phyloP scores from a whole-genome alignment of 2,888 invertebrate species.

The Netelia melanura region DNA sequence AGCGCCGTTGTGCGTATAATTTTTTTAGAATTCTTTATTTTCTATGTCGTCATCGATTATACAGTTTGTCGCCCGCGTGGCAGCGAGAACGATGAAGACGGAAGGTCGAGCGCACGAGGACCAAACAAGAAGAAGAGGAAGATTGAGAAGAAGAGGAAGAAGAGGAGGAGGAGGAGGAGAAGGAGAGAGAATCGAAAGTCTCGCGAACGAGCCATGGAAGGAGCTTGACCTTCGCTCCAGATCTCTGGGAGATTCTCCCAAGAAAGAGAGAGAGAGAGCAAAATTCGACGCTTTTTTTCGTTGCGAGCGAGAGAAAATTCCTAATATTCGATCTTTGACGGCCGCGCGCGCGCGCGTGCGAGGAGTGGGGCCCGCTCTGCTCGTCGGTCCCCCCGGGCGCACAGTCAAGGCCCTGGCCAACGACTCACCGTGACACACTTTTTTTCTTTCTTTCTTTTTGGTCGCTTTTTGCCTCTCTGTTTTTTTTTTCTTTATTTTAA shows the following conservation, averaged over 20 bases:
- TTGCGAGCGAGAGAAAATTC: conserved; percentile 64
- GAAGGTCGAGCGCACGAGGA: conserved; percentile 55
- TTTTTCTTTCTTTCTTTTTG: conserved; percentile 61
- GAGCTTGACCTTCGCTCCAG: conserved; percentile 61
- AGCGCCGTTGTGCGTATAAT: neutral
- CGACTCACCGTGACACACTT: conserved; percentile 82
- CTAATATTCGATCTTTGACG: conserved; percentile 73
- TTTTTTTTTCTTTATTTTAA: too few species aligned
- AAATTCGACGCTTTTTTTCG: neutral
- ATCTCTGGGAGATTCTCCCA: conserved; percentile 46
- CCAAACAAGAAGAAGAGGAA: conserved; percentile 18
- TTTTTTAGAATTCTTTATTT: conserved; percentile 13
- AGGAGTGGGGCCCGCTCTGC: conserved; percentile 16
- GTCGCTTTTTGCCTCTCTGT: too few species aligned
- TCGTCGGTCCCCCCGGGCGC: conserved; percentile 71
- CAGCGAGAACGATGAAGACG: conserved; percentile 29
- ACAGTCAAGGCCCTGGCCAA: conserved; percentile 79
- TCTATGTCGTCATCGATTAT: neutral
- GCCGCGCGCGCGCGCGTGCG: conserved; percentile 34
- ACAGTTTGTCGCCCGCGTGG: conserved; percentile 9
- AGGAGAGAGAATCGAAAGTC: conserved; percentile 65
- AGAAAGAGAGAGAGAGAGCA: conserved; percentile 8
- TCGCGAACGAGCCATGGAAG: conserved; percentile 30
- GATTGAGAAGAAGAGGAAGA: conserved; percentile 7
- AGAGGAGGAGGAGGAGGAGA: neutral